A percentile compares a stretch with the other conserved stretches of the same genome.
These are phyloP conservation scores for Idris sp. DNA, from an alignment of 1,140 invertebrate species.

Conservation along the genomic window DNA sequence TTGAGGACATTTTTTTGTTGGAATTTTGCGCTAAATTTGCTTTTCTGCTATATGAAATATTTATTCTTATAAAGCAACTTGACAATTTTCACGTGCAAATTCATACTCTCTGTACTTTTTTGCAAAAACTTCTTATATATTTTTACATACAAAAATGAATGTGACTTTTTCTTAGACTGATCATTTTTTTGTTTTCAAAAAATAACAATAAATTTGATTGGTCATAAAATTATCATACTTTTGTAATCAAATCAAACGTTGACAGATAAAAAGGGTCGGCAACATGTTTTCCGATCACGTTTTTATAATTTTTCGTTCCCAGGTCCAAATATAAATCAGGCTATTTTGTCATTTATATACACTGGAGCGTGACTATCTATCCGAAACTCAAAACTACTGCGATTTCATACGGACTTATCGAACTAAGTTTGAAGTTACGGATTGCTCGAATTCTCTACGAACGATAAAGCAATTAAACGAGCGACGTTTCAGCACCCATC, in stretches of 20 bases:
- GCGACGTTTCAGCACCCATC: constrained; percentile 19
- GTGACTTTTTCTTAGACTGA: too few species aligned
- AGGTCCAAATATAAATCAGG: constrained; percentile 50
- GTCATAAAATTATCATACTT: too few species aligned
- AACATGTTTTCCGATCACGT: constrained; percentile 38
- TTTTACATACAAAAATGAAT: too few species aligned
- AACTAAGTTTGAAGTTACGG: constrained; percentile 37
- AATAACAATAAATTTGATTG: too few species aligned
- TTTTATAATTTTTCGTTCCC: constrained; percentile 37
- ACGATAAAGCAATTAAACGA: constrained; percentile 48
- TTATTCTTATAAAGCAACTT: too few species aligned
- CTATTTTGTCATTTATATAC: constrained; percentile 52
- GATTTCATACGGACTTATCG: constrained; percentile 50
- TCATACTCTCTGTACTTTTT: too few species aligned
- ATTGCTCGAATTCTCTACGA: constrained; percentile 21
- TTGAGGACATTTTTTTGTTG: too few species aligned
- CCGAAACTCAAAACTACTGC: constrained; percentile 26
- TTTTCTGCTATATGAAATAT: too few species aligned
- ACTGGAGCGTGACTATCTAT: constrained; percentile 46
- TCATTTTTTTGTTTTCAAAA: too few species aligned
- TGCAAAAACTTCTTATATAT: too few species aligned
- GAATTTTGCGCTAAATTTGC: too few species aligned
- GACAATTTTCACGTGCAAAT: too few species aligned
- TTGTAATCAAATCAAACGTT: background rate
- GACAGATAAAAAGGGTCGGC: constrained; percentile 7